Evolutionary conservation across 2,888 invertebrate genomes (phyloP).

Genomic region (Drosophila nr. fundita): DNA sequence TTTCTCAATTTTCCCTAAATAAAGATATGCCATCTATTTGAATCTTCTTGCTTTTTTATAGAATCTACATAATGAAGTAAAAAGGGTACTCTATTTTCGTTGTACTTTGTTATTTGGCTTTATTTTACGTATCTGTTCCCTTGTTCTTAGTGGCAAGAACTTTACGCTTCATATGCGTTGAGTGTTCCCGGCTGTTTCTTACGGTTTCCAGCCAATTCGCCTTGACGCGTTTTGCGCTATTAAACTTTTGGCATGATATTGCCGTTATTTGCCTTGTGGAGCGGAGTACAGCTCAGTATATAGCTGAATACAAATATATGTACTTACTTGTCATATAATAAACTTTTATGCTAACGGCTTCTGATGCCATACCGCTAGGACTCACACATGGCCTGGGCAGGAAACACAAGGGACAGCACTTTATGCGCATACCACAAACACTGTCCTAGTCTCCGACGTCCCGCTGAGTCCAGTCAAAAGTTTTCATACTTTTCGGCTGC

Average conservation of each 20-base stretch:
- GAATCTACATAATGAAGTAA: neutral
- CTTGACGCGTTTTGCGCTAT: conserved; percentile 73
- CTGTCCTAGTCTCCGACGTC: conserved; percentile 26
- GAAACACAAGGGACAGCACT: conserved; percentile 44
- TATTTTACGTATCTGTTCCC: conserved; percentile 37
- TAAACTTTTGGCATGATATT: conserved; percentile 75
- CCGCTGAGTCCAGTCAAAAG: conserved; percentile 50
- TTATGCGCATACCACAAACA: conserved; percentile 54
- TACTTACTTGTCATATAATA: conserved; percentile 78
- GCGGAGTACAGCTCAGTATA: conserved; percentile 30
- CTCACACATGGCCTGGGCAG: conserved; percentile 61
- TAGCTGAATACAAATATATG: conserved; percentile 62
- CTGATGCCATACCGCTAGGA: conserved; percentile 61
- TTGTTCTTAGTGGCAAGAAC: conserved; percentile 36
- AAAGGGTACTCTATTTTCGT: conserved; percentile 38
- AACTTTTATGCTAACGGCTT: conserved; percentile 76
- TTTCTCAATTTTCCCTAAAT: neutral
- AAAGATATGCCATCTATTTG: neutral
- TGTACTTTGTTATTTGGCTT: conserved; percentile 14
- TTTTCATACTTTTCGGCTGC: conserved; percentile 53
- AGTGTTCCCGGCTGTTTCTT: conserved; percentile 55
- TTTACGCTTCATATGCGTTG: conserved; percentile 69
- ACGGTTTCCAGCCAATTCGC: conserved; percentile 75
- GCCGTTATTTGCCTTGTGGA: conserved; percentile 59
- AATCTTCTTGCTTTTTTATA: neutral